These are phyloP conservation scores for Planiliza haematocheilus DNA, from an alignment of 2,113 vertebrate genomes.

Conservation along the genomic window DNA sequence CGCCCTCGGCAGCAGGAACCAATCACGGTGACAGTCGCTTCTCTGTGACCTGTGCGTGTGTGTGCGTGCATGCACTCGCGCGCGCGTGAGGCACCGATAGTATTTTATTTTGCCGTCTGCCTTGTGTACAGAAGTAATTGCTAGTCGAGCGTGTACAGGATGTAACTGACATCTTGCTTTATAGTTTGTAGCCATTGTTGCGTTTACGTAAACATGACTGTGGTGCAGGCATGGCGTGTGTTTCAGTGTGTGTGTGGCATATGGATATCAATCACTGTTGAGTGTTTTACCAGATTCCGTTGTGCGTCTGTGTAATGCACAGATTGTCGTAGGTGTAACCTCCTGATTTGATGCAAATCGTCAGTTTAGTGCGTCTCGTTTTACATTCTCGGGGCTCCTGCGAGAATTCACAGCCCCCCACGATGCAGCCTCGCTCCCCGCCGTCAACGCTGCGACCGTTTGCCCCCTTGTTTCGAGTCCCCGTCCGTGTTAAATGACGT, in stretches of 20 bases:
- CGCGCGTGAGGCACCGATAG: slow-evolving; percentile 50
- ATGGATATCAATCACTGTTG: not conserved
- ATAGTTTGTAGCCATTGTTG: slow-evolving; percentile 30
- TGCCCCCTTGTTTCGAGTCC: slow-evolving; percentile 57
- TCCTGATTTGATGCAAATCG: slow-evolving; percentile 8
- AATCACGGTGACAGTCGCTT: slow-evolving; percentile 80
- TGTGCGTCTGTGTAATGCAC: not conserved
- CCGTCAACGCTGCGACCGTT: slow-evolving; percentile 53
- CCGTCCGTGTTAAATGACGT: slow-evolving; percentile 60
- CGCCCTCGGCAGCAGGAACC: slow-evolving; percentile 72
- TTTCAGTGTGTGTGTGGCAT: slow-evolving; percentile 3
- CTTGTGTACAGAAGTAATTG: slow-evolving; percentile 48
- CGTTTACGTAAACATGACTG: slow-evolving; percentile 44
- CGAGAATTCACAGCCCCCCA: slow-evolving; percentile 1
- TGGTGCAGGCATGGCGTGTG: not conserved
- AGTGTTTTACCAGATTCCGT: too few species aligned
- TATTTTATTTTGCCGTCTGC: slow-evolving; percentile 49
- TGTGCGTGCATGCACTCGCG: slow-evolving; percentile 8
- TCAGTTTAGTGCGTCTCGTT: slow-evolving; percentile 14
- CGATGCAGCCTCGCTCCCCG: slow-evolving; percentile 15
- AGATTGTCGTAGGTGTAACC: not conserved
- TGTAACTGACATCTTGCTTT: slow-evolving; percentile 51
- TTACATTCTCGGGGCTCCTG: slow-evolving; percentile 18
- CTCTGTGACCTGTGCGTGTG: slow-evolving; percentile 60
- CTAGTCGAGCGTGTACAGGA: slow-evolving; percentile 12